A percentile compares a stretch with the other conserved stretches of the same genome.
These are phyloP conservation scores for Helicolenus hilgendorfi DNA, from an alignment of 2,797 vertebrate genomes.

Conservation along the genomic window DNA sequence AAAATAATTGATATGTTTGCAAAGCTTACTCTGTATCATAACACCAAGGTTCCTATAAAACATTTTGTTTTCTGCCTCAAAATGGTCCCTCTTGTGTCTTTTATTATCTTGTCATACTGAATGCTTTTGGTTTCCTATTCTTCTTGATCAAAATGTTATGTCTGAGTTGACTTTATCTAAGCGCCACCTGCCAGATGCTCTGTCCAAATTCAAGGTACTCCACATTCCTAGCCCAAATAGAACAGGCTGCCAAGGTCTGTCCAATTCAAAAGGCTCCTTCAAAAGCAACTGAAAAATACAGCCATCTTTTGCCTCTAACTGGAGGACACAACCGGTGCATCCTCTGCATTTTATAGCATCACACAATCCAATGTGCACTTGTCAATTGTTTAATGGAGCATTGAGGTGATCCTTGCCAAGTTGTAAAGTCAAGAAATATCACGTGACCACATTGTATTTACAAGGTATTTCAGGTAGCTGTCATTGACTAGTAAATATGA, in stretches of 20 bases:
- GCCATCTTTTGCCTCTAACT: not conserved
- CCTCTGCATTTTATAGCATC: not conserved
- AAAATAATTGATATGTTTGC: not conserved
- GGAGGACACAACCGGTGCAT: not conserved
- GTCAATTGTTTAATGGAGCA: not conserved
- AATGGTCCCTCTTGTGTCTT: not conserved
- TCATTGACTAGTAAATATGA: not conserved
- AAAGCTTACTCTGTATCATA: not conserved
- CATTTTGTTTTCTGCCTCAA: too few species aligned
- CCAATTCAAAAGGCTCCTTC: not conserved
- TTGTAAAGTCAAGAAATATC: not conserved
- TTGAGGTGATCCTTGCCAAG: not conserved
- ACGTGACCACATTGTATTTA: not conserved
- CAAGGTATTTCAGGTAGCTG: not conserved
- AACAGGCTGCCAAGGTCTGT: slow-evolving; percentile 1
- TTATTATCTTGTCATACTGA: not conserved
- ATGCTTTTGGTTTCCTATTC: not conserved
- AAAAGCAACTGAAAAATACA: not conserved
- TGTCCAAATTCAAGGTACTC: not conserved
- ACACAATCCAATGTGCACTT: not conserved
- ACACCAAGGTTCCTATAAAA: not conserved
- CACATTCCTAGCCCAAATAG: not conserved
- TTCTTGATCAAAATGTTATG: not conserved
- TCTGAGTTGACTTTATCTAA: not conserved
- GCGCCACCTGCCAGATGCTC: slow-evolving; percentile 2